Conservation (phyloP, 2,113 vertebrate species). For the Neoarius graeffei region DNA sequence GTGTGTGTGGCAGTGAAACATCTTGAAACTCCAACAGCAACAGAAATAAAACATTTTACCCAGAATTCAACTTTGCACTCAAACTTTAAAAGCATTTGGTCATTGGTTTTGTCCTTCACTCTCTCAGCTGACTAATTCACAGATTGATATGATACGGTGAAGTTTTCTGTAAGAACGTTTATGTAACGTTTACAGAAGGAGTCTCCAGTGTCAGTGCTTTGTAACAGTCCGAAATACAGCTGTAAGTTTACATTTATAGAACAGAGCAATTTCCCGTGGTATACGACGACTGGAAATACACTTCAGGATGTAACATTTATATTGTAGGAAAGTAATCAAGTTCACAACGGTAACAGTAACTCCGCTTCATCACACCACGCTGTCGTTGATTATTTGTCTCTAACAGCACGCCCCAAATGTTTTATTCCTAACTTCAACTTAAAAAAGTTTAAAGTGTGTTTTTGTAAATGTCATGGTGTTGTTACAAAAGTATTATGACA, state of each 20-base stretch:
- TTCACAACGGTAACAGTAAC: background rate
- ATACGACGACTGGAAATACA: background rate
- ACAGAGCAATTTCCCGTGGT: background rate
- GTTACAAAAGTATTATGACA: background rate
- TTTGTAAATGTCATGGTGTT: background rate
- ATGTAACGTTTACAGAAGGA: background rate
- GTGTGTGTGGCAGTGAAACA: too few species aligned
- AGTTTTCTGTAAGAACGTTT: background rate
- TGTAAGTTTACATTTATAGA: background rate
- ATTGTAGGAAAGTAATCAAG: background rate
- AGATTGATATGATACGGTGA: background rate
- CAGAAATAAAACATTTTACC: too few species aligned
- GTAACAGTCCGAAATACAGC: background rate
- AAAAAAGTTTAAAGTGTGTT: background rate
- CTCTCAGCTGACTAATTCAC: too few species aligned
- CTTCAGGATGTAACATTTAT: background rate
- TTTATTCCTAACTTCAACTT: background rate
- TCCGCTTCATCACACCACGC: background rate
- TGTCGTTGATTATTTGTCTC: background rate
- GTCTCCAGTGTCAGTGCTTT: background rate
- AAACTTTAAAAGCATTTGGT: too few species aligned
- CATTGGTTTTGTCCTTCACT: too few species aligned
- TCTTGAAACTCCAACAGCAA: too few species aligned
- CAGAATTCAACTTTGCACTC: too few species aligned
- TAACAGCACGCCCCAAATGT: background rate